These are phyloP conservation scores for Cyanoderma ruficeps DNA, from an alignment of 2,113 vertebrate species.

Conservation along the genomic window DNA sequence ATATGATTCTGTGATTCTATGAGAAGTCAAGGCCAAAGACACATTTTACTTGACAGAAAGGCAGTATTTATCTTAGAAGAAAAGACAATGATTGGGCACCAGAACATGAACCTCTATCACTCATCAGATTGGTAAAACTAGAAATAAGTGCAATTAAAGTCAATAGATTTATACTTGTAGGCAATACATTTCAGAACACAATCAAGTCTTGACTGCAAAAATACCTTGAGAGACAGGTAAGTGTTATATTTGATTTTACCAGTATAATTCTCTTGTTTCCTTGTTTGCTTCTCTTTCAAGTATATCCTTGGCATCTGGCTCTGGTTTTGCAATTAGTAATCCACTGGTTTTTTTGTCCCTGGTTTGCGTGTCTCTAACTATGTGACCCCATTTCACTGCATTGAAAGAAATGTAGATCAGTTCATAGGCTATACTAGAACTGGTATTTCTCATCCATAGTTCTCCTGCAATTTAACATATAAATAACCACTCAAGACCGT, in stretches of 20 bases:
- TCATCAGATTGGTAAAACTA: neutral
- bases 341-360: neutral
- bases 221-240: neutral
- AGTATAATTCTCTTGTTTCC: neutral
- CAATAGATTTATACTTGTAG: neutral
- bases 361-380: neutral
- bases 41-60: neutral
- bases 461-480: neutral
- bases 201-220: neutral
- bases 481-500: conserved; percentile 17
- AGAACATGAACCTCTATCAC: neutral
- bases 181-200: neutral
- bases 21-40: neutral
- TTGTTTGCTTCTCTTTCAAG: neutral
- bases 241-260: neutral
- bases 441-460: neutral
- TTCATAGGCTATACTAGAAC: neutral
- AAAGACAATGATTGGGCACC: neutral
- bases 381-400: neutral
- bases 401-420: neutral
- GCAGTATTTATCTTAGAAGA: neutral
- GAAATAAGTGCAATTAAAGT: neutral
- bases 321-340: neutral
- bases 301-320: neutral
- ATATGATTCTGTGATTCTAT: neutral